phyloP scores from a whole-genome alignment of 2,113 vertebrate genomes.

The Cichladusa arquata region DNA sequence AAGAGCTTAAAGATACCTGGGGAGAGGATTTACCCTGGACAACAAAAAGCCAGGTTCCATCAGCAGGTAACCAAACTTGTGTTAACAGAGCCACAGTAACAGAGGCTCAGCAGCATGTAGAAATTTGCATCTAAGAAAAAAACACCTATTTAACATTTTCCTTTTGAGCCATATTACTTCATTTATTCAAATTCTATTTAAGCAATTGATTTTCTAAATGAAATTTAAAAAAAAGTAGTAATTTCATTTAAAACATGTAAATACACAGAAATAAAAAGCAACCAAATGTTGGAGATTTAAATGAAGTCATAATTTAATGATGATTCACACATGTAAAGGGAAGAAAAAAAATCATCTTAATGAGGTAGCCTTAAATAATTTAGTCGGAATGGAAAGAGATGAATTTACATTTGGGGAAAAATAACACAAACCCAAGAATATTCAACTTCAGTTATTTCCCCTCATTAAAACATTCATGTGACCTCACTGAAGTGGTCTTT shows the following conservation, averaged over 20 bases:
- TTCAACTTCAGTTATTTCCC: background rate
- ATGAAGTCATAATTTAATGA: background rate
- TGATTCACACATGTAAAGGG: background rate
- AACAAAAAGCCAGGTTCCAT: background rate
- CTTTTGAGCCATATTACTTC: background rate
- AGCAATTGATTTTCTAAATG: background rate
- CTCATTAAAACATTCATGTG: background rate
- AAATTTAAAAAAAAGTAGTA: background rate
- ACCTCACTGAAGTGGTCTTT: background rate
- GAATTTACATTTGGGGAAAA: background rate
- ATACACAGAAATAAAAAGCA: background rate
- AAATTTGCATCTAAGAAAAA: background rate
- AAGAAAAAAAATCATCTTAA: background rate
- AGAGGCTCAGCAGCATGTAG: background rate
- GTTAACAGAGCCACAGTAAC: background rate
- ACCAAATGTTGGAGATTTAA: background rate
- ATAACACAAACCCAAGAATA: background rate
- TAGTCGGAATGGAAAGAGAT: background rate
- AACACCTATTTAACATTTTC: background rate
- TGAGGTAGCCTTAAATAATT: background rate
- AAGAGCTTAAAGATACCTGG: too few relatives aligned
- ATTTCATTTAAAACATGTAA: background rate
- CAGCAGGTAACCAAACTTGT: background rate
- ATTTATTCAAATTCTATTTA: background rate
- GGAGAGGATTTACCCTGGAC: background rate